Evolutionary conservation across 2,113 vertebrate genomes (phyloP), one percentile per base, ranked within the genome.

Genomic region (Entomyzon cyanotis): DNA sequence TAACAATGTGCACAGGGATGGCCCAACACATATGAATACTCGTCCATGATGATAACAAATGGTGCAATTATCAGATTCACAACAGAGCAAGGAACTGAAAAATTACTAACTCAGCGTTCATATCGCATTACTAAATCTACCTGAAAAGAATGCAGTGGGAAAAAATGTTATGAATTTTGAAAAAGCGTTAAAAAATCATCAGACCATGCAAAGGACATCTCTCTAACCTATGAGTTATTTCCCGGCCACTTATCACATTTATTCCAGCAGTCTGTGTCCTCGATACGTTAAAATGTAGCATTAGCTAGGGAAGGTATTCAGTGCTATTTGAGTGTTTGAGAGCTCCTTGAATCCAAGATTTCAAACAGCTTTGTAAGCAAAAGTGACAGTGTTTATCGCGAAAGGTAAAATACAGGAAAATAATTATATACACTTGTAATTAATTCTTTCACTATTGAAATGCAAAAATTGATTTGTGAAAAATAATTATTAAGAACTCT

Each of bases 391-490:
- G 59, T 80, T 87, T 74, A 65, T 60, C 46, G 53, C 60, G 42
- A 77, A 85, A 37, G 31, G 44, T 68, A 86, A 88, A 92, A 92
- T 55, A 44, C 33, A 63, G 47, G 15, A 86, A 93, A 96, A 88
- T 80, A 90, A 92, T 81, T 44, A 78, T 31, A 84, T 75, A 81
- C 60, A 75, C 75, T 64, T 82, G 73, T 87, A 90, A 94, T 70
- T 75, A 87, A 73, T 89, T 87, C 9, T 87, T 89, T 71, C 89
- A 68, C 47, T 75, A 71, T 17, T 91, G 69, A 95, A 94, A 92
- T 85, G 59, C 44, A 94, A 85, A 87, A 94, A 89, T 41, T 50
- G 80, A 75, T 93, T 59, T 92, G 41, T 76, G 70, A 92, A 81
- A 94, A 94, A 71, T 62, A 87, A 90, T 81, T 78, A 81, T 46